Evolutionary conservation across 2,113 vertebrate species (phyloP), one percentile per base, ranked within the genome.

Genomic region (Ictalurus punctatus): DNA sequence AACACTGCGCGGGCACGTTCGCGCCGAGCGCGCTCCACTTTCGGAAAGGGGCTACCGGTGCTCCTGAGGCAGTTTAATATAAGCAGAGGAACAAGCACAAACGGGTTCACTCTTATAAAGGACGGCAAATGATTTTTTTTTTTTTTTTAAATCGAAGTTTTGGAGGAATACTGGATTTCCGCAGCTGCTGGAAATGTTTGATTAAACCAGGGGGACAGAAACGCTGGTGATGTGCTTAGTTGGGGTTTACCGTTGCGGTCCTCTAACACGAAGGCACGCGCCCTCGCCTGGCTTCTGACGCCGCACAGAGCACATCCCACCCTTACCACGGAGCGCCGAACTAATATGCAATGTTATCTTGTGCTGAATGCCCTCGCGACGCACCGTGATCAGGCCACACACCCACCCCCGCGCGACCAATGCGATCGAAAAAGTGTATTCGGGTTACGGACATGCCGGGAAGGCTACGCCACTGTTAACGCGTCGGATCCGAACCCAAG

Each of bases 281-380:
- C 25, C 80, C 56, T 59, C 54, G 94, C 95, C 95, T 93, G 97
- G 96, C 96, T 97, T 96, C 95, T 94, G 94, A 94, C 96, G 94
- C 95, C 95, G 95, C 95, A 94, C 96, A 95, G 96, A 96, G 94
- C 95, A 25, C 13, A 61, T 44, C 86, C 67, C 96, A 96, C 96
- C 96, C 96, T 94, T 95, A 88, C 95, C 93, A 96, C 94, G 92
- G 92, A 96, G 95, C 94, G 94, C 96, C 92, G 94, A 95, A 97
- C 96, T 97, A 93, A 95, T 96, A 96, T 97, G 97, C 96, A 96
- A 98, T 98, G 97, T 95, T 97, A 96, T 96, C 96, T 95, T 95
- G 97, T 95, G 95, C 94, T 97, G 96, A 96, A 96, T 97, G 96
- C 96, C 95, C 94, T 94, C 94, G 96, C 96, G 95, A 94, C 96